Conservation (phyloP, 1,140 invertebrate species). For the Idris sp. region DNA sequence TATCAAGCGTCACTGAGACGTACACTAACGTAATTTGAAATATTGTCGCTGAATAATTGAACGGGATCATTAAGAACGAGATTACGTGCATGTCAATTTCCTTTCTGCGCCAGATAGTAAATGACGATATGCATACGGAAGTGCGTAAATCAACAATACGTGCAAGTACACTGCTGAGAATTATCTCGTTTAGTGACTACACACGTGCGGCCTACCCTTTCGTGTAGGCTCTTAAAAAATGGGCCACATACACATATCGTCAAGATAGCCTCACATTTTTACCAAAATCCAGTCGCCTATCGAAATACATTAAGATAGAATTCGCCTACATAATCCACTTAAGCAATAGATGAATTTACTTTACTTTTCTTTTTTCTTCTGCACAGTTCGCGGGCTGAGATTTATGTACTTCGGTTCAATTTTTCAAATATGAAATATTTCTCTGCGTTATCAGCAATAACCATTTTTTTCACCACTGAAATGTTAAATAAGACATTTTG, state of each 20-base stretch:
- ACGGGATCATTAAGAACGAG: constrained; percentile 53
- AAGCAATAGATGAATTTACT: constrained; percentile 42
- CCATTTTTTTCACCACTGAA: constrained; percentile 1
- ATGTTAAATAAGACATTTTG: constrained; percentile 8
- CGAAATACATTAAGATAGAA: constrained; percentile 58
- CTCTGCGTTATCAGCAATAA: constrained; percentile 1
- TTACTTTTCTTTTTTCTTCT: too few relatives aligned
- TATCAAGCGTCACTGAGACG: constrained; percentile 19
- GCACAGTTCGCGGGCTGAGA: neutral
- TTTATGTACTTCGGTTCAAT: constrained; percentile 6
- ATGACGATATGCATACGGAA: constrained; percentile 54
- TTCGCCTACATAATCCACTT: constrained; percentile 51
- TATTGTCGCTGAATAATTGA: constrained; percentile 54
- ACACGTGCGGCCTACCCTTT: constrained; percentile 62
- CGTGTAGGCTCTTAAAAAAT: constrained; percentile 60
- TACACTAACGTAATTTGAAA: constrained; percentile 54
- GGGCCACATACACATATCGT: constrained; percentile 21
- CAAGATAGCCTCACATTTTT: constrained; percentile 66
- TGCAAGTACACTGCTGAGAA: constrained; percentile 34
- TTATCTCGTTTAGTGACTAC: constrained; percentile 34
- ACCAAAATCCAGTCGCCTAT: constrained; percentile 52
- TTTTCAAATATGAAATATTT: constrained; percentile 15
- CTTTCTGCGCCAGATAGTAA: constrained; percentile 54
- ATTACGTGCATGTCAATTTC: constrained; percentile 54
- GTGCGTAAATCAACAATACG: constrained; percentile 67